Percentiles rank a stretch among this genome's conserved stretches.
Evolutionary conservation across 2,797 vertebrate genomes (phyloP).

Genomic region (Oreortyx pictus): DNA sequence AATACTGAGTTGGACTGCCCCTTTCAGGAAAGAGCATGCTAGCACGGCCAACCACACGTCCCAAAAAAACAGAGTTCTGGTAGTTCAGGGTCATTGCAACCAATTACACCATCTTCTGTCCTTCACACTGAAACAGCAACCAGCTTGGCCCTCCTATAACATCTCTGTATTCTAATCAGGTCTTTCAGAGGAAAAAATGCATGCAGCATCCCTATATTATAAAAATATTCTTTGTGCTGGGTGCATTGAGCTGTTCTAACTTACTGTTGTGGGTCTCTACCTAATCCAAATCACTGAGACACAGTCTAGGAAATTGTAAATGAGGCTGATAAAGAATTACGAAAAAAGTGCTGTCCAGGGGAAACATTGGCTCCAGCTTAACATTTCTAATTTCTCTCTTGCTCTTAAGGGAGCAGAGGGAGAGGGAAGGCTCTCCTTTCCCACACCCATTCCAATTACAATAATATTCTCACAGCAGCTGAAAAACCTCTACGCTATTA

Average conservation of each 20-base stretch:
- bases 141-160: background rate
- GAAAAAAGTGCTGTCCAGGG: background rate
- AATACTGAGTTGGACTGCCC: background rate
- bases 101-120: background rate
- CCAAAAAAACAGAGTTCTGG: background rate
- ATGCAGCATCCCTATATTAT: background rate
- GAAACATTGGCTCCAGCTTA: background rate
- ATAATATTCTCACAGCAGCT: background rate
- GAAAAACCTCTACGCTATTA: background rate
- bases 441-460: background rate
- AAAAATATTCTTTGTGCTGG: background rate
- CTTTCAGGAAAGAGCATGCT: background rate
- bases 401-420: background rate
- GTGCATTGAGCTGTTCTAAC: background rate
- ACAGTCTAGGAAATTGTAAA: background rate
- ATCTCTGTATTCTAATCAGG: background rate
- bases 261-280: background rate
- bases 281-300: slow-evolving; percentile 17
- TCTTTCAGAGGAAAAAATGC: background rate
- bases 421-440: background rate
- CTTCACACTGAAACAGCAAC: background rate
- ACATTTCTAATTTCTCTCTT: slow-evolving; percentile 33
- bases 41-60: background rate
- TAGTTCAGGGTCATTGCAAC: background rate
- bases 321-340: slow-evolving; percentile 12